Conservation (phyloP, 92 coral and sea anemone genomes). For the Palythoa grandis region DNA sequence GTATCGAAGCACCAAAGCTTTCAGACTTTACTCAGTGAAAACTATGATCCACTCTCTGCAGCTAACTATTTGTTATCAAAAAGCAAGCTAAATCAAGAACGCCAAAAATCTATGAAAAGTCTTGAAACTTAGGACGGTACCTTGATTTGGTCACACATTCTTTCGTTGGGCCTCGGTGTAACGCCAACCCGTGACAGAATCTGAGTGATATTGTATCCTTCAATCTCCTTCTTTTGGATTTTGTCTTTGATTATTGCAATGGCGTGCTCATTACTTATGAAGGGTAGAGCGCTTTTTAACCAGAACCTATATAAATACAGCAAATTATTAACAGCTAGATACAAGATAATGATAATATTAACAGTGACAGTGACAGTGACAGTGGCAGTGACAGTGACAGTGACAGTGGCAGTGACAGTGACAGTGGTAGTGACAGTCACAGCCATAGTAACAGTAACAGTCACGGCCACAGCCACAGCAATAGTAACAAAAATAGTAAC, state of each 20-base stretch:
- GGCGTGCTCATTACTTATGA: conserved; percentile 50
- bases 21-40: too few species aligned
- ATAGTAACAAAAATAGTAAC: too few species aligned
- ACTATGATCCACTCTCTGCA: too few species aligned
- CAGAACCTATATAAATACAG: conserved; percentile 29
- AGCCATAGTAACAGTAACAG: too few species aligned
- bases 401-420: too few species aligned
- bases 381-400: too few species aligned
- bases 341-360: background rate
- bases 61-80: too few species aligned
- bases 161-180: conserved; percentile 36
- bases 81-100: too few species aligned
- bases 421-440: too few species aligned
- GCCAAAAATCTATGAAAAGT: background rate
- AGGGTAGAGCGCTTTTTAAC: conserved; percentile 63
- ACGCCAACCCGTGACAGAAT: conserved; percentile 57
- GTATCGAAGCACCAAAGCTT: too few species aligned
- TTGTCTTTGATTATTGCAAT: conserved; percentile 34
- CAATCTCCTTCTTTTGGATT: conserved; percentile 44
- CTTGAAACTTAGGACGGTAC: conserved; percentile 4
- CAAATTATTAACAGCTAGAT: background rate
- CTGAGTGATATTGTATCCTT: conserved; percentile 38
- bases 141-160: conserved; percentile 51
- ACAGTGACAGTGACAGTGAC: too few species aligned
- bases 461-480: too few species aligned